Evolutionary conservation across 2,113 vertebrate genomes (phyloP), one percentile per base, ranked within the genome.

Genomic region (Mobula birostris): DNA sequence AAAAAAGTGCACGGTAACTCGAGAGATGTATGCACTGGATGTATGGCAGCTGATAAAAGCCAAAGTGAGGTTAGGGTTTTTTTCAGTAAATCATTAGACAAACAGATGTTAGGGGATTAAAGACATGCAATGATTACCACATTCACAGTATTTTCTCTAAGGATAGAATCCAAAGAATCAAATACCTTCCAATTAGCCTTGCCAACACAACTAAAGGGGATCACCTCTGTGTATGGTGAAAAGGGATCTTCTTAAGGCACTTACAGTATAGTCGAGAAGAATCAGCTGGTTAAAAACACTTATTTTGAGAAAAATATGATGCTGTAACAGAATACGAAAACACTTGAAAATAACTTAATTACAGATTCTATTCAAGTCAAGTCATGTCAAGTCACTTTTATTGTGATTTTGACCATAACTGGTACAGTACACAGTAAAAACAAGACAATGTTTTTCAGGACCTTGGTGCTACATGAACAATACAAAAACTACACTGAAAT

Each of bases 71-170:
- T 92, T 92, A 92, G 21, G 48, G 63, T 58, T 58, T 92, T 92
- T 92, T 48, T 48, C 1, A 48, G 66, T 92, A 92, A 92, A 68
- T 40, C 88, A 72, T 92, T 70, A 92, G 7, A 15, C 17, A 63
- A 70, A 70, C 63, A 92, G 88, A 92, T 92, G 63, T 68, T 92
- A 70, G 88, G 32, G 29, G 88, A 68, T 92, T 92, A 70, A 63
- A 70, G 66, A 70, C 88, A 92, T 68, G 88, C 29, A 68, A 63
- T 92, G 29, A 92, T 36, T 29, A 92, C 88, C 40, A 40, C n/a
- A 68, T 91, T 91, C 88, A 90, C 17, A 70, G 66, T 63, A 21
- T 66, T 21, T 70, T 92, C 66, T 70, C 7, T 70, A 19, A 92
- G 36, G 66, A 70, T 32, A 92, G 88, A 91, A 68, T 29, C 87